Evolutionary conservation across 2,113 vertebrate genomes (phyloP).

Genomic region (Gobiocypris rarus): DNA sequence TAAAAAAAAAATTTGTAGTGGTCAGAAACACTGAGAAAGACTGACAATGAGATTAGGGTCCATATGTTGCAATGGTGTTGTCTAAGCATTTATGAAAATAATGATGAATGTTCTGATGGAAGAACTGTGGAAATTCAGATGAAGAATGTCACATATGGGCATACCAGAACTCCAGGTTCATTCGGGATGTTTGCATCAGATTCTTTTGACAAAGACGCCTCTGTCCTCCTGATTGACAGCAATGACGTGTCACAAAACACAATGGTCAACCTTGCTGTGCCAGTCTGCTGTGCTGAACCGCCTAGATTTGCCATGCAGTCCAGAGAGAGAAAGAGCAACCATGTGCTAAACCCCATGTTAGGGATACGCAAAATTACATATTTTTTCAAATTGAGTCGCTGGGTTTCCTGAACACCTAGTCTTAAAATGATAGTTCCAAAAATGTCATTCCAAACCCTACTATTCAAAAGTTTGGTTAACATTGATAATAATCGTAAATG

Average conservation of each 20-base stretch:
- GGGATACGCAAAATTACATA: background rate
- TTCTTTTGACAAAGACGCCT: background rate
- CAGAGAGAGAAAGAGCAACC: background rate
- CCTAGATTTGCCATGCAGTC: background rate
- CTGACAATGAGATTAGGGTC: background rate
- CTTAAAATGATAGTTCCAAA: background rate
- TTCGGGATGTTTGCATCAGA: background rate
- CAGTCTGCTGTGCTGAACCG: background rate
- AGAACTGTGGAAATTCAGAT: background rate
- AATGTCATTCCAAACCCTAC: background rate
- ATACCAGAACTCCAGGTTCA: background rate
- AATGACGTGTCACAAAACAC: slow-evolving; percentile 2
- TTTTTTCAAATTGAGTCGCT: background rate
- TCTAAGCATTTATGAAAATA: background rate
- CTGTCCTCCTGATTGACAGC: background rate
- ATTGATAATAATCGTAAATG: background rate
- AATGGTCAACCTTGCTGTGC: background rate
- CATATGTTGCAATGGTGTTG: background rate
- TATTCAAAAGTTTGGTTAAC: background rate
- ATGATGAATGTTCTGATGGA: background rate
- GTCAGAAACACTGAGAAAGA: no score
- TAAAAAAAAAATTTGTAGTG: no score
- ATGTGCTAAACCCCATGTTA: background rate
- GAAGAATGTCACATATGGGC: background rate
- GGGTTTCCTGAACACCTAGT: background rate